Evolutionary conservation across 1,140 invertebrate genomes (phyloP).

Genomic region (Gonioctena quinquepunctata): DNA sequence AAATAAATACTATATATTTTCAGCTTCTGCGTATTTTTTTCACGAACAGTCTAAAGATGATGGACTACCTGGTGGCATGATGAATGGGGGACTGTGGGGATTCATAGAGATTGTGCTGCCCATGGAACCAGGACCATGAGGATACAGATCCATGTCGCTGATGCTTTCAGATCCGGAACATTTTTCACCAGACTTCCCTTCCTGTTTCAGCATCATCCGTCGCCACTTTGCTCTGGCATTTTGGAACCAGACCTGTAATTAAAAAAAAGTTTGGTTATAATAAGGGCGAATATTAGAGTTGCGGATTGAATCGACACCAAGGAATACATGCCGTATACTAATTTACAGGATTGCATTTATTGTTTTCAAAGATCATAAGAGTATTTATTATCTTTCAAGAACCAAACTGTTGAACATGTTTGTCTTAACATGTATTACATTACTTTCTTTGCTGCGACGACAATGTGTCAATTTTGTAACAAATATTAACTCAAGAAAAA

Average conservation of each 20-base stretch:
- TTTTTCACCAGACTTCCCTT: conserved; percentile 52
- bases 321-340: no score
- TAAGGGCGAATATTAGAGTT: no score
- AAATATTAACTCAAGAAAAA: no score
- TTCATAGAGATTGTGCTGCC: conserved; percentile 50
- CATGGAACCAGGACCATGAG: conserved; percentile 52
- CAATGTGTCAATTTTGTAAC: no score
- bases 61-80: conserved; percentile 50
- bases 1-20: conserved; percentile 33
- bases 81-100: conserved; percentile 53
- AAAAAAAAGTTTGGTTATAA: conserved; percentile 33
- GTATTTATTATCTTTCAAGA: no score
- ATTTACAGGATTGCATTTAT: no score
- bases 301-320: no score
- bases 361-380: no score
- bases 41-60: conserved; percentile 54
- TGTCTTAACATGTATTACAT: no score
- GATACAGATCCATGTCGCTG: conserved; percentile 53
- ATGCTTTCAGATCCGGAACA: conserved; percentile 50
- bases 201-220: conserved; percentile 78
- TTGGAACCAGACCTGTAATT: conserved; percentile 96
- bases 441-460: no score
- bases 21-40: conserved; percentile 19
- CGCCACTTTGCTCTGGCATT: conserved; percentile 97
- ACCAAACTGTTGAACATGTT: no score